phyloP scores from a whole-genome alignment of 2,888 invertebrate species.

The Archips crataeganus region DNA sequence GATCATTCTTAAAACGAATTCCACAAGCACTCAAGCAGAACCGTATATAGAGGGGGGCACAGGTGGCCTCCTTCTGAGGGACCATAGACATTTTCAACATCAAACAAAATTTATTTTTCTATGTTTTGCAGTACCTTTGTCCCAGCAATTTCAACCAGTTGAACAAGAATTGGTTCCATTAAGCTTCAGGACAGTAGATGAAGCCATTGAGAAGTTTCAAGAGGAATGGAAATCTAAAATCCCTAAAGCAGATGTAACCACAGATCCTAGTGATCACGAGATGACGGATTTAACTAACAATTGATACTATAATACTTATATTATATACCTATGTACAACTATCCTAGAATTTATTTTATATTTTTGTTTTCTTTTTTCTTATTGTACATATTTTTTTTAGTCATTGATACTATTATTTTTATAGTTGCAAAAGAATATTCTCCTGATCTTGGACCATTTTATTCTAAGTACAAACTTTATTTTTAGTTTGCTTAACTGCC shows the following conservation, averaged over 20 bases:
- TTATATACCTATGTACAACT: no score
- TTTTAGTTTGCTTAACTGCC: no score
- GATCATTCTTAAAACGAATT: no score
- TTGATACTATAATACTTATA: neutral
- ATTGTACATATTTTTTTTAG: no score
- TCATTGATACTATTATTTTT: conserved; percentile 7
- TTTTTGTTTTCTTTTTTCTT: no score
- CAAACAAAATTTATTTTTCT: no score
- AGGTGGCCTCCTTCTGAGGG: no score
- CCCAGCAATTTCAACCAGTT: conserved; percentile 50
- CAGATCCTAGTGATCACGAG: conserved; percentile 18
- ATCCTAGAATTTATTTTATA: no score
- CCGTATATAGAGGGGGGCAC: no score
- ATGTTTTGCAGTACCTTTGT: conserved; percentile 54
- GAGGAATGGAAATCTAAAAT: conserved; percentile 46
- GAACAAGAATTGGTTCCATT: conserved; percentile 61
- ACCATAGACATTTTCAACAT: no score
- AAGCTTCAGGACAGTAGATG: conserved; percentile 65
- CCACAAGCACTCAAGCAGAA: no score
- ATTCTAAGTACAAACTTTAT: no score
- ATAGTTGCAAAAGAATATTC: neutral
- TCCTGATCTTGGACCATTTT: neutral
- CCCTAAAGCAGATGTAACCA: conserved; percentile 6
- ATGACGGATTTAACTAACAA: conserved; percentile 23
- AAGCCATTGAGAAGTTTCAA: conserved; percentile 70